Conservation (phyloP, 1,140 invertebrate genomes). For the Hypsibius dujardini region DNA sequence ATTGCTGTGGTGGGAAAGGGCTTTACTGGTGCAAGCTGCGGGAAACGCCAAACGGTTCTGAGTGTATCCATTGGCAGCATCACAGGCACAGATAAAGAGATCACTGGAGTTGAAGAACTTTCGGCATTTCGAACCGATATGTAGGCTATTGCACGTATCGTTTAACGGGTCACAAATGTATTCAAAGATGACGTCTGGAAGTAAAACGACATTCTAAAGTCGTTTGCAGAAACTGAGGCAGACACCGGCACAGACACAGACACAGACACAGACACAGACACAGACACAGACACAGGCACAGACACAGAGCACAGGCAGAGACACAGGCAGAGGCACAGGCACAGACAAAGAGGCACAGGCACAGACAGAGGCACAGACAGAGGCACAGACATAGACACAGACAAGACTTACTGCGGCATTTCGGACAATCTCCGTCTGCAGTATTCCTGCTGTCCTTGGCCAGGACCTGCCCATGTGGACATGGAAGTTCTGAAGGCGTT, state of each 20-base stretch:
- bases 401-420: background rate
- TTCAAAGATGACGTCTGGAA: conserved; percentile 11
- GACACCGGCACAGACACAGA: no score
- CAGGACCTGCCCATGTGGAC: conserved; percentile 2
- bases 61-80: background rate
- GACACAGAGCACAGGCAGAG: no score
- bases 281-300: no score
- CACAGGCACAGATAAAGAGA: conserved; percentile 2
- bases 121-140: background rate
- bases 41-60: conserved; percentile 13
- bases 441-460: conserved; percentile 9
- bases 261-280: no score
- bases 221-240: no score
- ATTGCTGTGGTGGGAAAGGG: no score
- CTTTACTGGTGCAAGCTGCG: background rate
- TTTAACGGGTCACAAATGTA: conserved; percentile 1
- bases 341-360: no score
- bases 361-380: no score
- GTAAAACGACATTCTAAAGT: background rate
- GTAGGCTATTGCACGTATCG: background rate
- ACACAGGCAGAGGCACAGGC: no score
- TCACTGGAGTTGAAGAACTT: background rate
- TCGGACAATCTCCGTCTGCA: background rate
- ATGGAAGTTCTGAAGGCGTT: conserved; percentile 1
- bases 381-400: background rate